phyloP scores from a whole-genome alignment of 2,797 vertebrate species.

The Paramormyrops hopkinsi region DNA sequence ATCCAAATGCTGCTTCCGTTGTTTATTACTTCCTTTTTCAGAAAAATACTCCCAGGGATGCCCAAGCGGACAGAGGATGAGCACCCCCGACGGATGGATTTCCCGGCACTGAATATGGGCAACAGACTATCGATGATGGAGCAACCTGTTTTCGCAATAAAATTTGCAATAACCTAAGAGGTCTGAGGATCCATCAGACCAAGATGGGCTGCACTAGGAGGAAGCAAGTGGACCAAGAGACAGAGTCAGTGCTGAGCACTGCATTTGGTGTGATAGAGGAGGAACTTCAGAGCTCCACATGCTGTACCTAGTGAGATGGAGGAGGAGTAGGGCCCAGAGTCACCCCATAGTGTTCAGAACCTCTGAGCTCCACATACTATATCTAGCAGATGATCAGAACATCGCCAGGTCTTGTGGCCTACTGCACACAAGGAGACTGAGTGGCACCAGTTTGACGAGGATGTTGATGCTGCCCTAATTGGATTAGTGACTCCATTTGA shows the following conservation, averaged over 20 bases:
- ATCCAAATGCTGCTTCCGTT: background rate
- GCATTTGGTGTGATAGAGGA: background rate
- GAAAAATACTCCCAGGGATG: background rate
- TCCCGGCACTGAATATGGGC: background rate
- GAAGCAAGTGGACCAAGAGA: background rate
- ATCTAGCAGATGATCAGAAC: background rate
- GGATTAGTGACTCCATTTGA: background rate
- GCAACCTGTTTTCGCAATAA: background rate
- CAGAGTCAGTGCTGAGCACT: background rate
- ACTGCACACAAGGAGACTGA: conserved; percentile 5
- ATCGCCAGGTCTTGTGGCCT: background rate
- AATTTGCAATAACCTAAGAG: background rate
- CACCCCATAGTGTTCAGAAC: background rate
- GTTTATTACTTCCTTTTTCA: background rate
- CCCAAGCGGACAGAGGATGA: background rate
- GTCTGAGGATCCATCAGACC: background rate
- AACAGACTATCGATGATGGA: background rate
- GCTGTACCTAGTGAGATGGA: background rate
- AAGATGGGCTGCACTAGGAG: background rate
- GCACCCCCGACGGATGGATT: background rate
- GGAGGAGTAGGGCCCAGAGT: background rate
- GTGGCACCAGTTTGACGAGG: conserved; percentile 19
- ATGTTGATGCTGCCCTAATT: conserved; percentile 17
- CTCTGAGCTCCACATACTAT: background rate
- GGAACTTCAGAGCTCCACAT: background rate